Evolutionary conservation across 1,140 invertebrate species (phyloP).

Genomic region (Venustaconcha ellipsiformis): DNA sequence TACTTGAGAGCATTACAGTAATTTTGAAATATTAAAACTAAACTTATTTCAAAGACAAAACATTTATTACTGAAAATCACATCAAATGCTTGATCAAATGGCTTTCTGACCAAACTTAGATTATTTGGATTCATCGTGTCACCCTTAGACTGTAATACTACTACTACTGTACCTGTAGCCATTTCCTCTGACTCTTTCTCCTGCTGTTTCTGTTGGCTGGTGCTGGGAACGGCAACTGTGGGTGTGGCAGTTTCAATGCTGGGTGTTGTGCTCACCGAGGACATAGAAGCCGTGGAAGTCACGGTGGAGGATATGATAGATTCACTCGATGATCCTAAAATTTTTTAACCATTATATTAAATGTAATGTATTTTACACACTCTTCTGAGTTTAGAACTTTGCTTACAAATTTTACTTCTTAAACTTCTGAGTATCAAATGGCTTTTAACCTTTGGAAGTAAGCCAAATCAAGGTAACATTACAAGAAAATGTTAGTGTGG

Average conservation of each 20-base stretch:
- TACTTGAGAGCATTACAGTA: too few species aligned
- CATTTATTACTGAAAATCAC: too few species aligned
- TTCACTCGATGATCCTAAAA: not conserved
- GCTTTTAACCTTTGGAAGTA: not conserved
- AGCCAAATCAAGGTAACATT: too few species aligned
- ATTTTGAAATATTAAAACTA: too few species aligned
- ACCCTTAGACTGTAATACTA: not conserved
- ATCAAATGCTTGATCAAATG: too few species aligned
- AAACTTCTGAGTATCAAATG: not conserved
- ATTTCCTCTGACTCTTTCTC: slow-evolving; percentile 49
- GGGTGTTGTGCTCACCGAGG: slow-evolving; percentile 38
- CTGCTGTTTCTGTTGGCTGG: slow-evolving; percentile 37
- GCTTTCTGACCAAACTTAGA: too few species aligned
- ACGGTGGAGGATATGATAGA: not conserved
- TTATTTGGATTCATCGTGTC: too few species aligned
- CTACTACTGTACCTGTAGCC: slow-evolving; percentile 35
- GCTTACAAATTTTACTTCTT: not conserved
- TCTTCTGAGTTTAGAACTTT: not conserved
- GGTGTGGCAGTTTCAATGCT: slow-evolving; percentile 62
- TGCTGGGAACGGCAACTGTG: slow-evolving; percentile 51
- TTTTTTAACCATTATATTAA: not conserved
- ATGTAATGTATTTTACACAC: not conserved
- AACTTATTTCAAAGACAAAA: too few species aligned
- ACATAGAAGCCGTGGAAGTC: slow-evolving; percentile 21
- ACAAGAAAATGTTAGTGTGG: too few species aligned